Conservation (phyloP, 2,797 vertebrate species). For the Peromyscus aztecus region DNA sequence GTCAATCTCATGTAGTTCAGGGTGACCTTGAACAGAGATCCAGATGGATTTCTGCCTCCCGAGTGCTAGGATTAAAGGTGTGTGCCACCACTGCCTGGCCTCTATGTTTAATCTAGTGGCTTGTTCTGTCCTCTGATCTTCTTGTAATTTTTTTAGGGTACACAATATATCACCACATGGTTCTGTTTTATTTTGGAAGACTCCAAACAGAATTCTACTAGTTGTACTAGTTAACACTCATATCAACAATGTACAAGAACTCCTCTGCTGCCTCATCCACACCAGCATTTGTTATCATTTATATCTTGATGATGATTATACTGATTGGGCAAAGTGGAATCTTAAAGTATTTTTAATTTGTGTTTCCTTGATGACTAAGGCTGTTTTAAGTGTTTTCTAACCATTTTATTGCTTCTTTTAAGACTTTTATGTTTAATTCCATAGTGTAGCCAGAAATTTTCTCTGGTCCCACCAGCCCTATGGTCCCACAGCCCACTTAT, state of each 20-base stretch:
- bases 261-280: neutral
- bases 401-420: neutral
- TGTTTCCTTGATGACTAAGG: neutral
- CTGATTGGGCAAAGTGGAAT: neutral
- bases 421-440: neutral
- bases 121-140: too few species aligned
- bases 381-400: neutral
- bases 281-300: neutral
- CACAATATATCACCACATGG: too few species aligned
- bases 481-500: too few species aligned
- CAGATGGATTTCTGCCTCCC: too few species aligned
- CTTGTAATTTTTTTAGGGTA: too few species aligned
- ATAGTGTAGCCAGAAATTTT: neutral
- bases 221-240: neutral
- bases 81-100: too few species aligned
- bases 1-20: too few species aligned
- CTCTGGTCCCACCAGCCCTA: too few species aligned
- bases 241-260: neutral
- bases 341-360: neutral
- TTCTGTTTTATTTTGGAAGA: neutral
- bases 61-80: too few species aligned
- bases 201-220: neutral
- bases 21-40: too few species aligned
- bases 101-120: too few species aligned
- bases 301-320: neutral